A percentile compares a stretch with the other conserved stretches of the same genome.
Evolutionary conservation across 2,797 vertebrate species (phyloP).

Genomic region (Acipenser oxyrinchus): DNA sequence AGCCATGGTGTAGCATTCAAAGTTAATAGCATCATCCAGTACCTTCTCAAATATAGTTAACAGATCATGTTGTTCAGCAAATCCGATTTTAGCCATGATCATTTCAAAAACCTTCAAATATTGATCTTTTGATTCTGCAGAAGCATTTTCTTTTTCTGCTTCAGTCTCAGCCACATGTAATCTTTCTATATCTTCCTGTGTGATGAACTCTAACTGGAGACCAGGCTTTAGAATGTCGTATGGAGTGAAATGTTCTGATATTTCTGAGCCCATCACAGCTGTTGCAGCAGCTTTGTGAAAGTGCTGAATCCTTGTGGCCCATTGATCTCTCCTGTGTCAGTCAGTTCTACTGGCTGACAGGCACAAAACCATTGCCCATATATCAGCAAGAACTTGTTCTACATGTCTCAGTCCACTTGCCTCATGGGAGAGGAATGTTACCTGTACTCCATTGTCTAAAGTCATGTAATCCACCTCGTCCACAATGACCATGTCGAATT

Average conservation of each 20-base stretch:
- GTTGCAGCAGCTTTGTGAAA: constrained; percentile 26
- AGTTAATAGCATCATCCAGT: constrained; percentile 15
- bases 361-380: constrained; percentile 35
- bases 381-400: constrained; percentile 32
- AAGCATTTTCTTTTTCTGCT: neutral
- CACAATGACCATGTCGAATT: no score
- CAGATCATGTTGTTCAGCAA: constrained; percentile 22
- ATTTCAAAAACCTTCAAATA: constrained; percentile 16
- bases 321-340: constrained; percentile 28
- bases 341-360: constrained; percentile 33
- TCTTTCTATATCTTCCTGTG: constrained; percentile 23
- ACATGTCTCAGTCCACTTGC: constrained; percentile 21
- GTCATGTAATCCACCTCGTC: no score
- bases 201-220: constrained; percentile 19
- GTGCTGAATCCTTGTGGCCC: constrained; percentile 30
- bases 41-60: constrained; percentile 21
- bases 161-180: constrained; percentile 7
- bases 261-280: constrained; percentile 20
- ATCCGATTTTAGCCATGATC: constrained; percentile 24
- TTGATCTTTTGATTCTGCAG: neutral
- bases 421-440: constrained; percentile 17
- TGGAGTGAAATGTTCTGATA: constrained; percentile 14
- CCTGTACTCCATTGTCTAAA: constrained; percentile 17
- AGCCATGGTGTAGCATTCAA: constrained; percentile 21
- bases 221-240: constrained; percentile 22